Percentiles rank a stretch among this genome's conserved stretches.
phyloP scores from a whole-genome alignment of 2,888 invertebrate genomes.

The Hymenopus coronatus region DNA sequence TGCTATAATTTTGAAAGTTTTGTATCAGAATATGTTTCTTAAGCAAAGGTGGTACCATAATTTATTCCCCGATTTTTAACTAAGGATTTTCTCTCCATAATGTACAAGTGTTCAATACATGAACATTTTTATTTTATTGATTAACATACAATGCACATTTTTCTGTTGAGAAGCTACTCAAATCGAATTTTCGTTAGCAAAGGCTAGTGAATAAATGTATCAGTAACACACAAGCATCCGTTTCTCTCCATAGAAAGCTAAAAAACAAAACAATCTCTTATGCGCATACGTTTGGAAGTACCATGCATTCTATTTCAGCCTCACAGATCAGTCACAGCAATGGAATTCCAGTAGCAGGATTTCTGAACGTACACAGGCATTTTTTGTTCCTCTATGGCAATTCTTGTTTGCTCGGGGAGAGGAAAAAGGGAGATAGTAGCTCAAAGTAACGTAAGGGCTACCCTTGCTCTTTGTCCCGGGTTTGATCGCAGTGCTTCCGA shows the following conservation, averaged over 20 bases:
- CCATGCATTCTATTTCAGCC: not conserved
- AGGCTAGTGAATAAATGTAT: not conserved
- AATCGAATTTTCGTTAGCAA: too few species aligned
- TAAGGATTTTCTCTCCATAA: too few species aligned
- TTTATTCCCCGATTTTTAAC: too few species aligned
- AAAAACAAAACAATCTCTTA: not conserved
- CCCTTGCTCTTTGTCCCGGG: not conserved
- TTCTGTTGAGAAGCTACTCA: too few species aligned
- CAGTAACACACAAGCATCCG: not conserved
- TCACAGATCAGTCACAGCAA: too few species aligned
- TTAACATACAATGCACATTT: too few species aligned
- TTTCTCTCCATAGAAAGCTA: not conserved
- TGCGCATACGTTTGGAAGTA: not conserved
- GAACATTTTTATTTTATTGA: too few species aligned
- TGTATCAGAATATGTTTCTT: too few species aligned
- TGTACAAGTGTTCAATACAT: too few species aligned
- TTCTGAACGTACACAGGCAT: not conserved
- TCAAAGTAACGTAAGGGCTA: not conserved
- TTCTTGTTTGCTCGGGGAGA: not conserved
- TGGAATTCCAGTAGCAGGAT: not conserved
- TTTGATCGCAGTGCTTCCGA: not conserved
- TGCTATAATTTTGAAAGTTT: too few species aligned
- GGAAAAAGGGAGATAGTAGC: not conserved
- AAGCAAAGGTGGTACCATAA: too few species aligned
- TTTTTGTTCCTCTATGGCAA: not conserved